Evolutionary conservation across 2,888 invertebrate genomes (phyloP).

Genomic region (Meteorus colon): DNA sequence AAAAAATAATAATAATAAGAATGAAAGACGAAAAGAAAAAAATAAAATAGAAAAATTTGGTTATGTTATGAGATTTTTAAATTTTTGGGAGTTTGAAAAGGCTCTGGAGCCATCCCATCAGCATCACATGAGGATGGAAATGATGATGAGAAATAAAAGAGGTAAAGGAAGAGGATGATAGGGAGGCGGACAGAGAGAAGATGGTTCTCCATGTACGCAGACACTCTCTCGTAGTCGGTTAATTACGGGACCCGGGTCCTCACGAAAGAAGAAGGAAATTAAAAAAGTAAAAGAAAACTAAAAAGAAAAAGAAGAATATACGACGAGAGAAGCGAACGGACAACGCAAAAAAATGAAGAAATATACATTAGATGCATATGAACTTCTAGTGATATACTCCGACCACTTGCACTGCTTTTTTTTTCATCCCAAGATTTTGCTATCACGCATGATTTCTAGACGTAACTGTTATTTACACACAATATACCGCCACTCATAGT

Average conservation of each 20-base stretch:
- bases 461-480: not conserved
- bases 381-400: not conserved
- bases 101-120: not conserved
- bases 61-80: not conserved
- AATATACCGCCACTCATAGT: too few species aligned
- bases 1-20: not conserved
- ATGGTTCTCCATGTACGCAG: slow-evolving; percentile 36
- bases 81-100: not conserved
- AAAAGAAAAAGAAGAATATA: slow-evolving; percentile 29
- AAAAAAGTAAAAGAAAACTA: not conserved
- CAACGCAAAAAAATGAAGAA: not conserved
- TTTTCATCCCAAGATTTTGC: slow-evolving; percentile 17
- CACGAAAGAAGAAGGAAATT: not conserved
- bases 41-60: slow-evolving; percentile 8
- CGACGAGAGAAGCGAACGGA: slow-evolving; percentile 20
- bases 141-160: slow-evolving; percentile 34
- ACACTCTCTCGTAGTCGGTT: slow-evolving; percentile 41
- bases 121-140: slow-evolving; percentile 16
- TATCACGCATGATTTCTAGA: slow-evolving; percentile 7
- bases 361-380: not conserved
- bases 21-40: not conserved
- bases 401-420: not conserved
- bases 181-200: not conserved
- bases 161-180: slow-evolving; percentile 4
- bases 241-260: slow-evolving; percentile 35